Percentiles rank a stretch among this genome's conserved stretches.
phyloP scores from a whole-genome alignment of 2,797 vertebrate genomes.

The Graptemys geographica region DNA sequence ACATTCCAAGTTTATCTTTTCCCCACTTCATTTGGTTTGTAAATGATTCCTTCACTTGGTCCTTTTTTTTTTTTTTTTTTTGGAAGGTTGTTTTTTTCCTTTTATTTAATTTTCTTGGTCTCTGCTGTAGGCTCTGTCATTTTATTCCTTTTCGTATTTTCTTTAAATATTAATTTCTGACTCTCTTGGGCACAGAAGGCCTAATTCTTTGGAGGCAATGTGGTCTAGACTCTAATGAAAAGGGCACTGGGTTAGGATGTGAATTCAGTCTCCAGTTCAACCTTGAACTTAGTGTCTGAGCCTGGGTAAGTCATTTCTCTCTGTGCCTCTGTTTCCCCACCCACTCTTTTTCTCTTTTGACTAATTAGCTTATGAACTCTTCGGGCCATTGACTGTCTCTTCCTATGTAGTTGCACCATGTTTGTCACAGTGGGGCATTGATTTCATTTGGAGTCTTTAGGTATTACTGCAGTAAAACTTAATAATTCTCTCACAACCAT shows the following conservation, averaged over 20 bases:
- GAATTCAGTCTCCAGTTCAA: neutral
- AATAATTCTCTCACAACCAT: neutral
- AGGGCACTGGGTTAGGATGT: neutral
- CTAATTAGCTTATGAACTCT: neutral
- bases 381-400: neutral
- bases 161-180: slow-evolving; percentile 30
- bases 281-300: neutral
- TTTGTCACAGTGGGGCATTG: neutral
- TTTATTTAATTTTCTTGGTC: slow-evolving; percentile 58
- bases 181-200: neutral
- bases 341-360: neutral
- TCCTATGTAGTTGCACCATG: neutral
- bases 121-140: slow-evolving; percentile 42
- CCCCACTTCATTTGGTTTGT: slow-evolving; percentile 73
- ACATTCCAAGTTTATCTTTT: slow-evolving; percentile 68
- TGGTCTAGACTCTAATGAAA: neutral
- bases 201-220: neutral
- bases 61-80: slow-evolving; percentile 45
- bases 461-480: neutral
- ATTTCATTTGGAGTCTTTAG: neutral
- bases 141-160: slow-evolving; percentile 26
- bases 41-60: slow-evolving; percentile 66
- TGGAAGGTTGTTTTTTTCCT: slow-evolving; percentile 61
- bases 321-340: neutral
- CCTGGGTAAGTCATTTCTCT: neutral